Evolutionary conservation across 1,140 invertebrate species (phyloP).

Genomic region (Leguminivora glycinivorella): DNA sequence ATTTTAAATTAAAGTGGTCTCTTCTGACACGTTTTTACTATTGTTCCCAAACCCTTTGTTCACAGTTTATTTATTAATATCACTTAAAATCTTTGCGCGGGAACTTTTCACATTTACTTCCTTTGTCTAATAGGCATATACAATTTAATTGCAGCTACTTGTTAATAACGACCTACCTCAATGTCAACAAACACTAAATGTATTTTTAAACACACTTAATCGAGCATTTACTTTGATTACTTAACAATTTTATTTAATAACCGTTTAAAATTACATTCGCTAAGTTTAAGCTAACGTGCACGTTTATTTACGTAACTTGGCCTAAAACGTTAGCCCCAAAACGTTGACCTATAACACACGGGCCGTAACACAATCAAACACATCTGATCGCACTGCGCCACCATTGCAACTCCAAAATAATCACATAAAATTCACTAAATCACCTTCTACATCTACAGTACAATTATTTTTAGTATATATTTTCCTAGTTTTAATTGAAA

Average conservation of each 20-base stretch:
- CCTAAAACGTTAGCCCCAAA: conserved; percentile 28
- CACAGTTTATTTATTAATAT: background rate
- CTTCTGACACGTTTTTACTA: background rate
- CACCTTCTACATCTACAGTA: background rate
- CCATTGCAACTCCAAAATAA: conserved; percentile 17
- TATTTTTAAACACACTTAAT: background rate
- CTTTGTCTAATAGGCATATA: background rate
- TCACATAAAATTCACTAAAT: conserved; percentile 29
- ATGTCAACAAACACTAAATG: conserved; percentile 4
- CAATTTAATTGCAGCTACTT: background rate
- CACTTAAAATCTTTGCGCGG: background rate
- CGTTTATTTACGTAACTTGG: conserved; percentile 31
- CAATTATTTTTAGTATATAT: background rate
- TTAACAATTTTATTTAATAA: background rate
- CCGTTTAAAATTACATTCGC: background rate
- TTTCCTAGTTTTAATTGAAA: conserved; percentile 19
- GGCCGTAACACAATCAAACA: conserved; percentile 45
- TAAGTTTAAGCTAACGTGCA: background rate
- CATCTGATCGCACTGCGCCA: conserved; percentile 66
- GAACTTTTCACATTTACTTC: background rate
- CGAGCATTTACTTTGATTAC: background rate
- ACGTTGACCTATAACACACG: conserved; percentile 31
- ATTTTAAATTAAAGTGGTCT: background rate
- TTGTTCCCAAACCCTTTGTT: too few species aligned
- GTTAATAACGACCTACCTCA: background rate